Percentiles rank a stretch among this genome's conserved stretches.
phyloP scores from a whole-genome alignment of 2,113 vertebrate species.

The Chloropsis cyanopogon region DNA sequence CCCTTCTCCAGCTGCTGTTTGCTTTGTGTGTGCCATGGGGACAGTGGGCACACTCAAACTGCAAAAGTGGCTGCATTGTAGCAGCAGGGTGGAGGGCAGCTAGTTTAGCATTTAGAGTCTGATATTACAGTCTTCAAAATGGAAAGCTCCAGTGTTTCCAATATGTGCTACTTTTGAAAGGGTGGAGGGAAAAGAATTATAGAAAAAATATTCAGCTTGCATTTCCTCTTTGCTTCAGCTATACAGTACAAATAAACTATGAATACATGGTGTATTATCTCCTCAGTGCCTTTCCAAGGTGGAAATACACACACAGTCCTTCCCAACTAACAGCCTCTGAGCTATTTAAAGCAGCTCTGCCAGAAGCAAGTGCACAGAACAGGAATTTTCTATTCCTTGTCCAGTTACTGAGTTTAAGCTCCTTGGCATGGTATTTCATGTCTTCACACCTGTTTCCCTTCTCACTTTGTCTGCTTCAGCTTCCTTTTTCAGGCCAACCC shows the following conservation, averaged over 20 bases:
- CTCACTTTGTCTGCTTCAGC: neutral
- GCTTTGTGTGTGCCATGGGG: neutral
- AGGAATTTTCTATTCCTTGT: neutral
- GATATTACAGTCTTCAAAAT: neutral
- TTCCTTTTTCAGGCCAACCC: neutral
- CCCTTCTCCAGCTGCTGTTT: neutral
- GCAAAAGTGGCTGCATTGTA: neutral
- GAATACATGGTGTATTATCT: neutral
- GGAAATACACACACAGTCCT: neutral
- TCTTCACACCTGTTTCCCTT: neutral
- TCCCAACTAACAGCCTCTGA: neutral
- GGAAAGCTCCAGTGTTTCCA: neutral
- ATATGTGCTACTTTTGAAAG: neutral
- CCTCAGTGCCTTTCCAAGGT: neutral
- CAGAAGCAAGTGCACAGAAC: neutral
- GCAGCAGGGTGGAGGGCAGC: neutral
- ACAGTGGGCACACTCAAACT: neutral
- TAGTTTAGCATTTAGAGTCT: neutral
- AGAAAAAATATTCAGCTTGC: neutral
- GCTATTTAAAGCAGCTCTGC: neutral
- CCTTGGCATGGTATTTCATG: neutral
- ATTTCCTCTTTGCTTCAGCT: slow-evolving; percentile 11
- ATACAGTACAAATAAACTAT: slow-evolving; percentile 33
- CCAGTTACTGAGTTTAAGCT: neutral
- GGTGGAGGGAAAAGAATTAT: neutral